These are phyloP conservation scores for Rhopalosiphum padi DNA, from an alignment of 1,140 invertebrate genomes.

Conservation along the genomic window DNA sequence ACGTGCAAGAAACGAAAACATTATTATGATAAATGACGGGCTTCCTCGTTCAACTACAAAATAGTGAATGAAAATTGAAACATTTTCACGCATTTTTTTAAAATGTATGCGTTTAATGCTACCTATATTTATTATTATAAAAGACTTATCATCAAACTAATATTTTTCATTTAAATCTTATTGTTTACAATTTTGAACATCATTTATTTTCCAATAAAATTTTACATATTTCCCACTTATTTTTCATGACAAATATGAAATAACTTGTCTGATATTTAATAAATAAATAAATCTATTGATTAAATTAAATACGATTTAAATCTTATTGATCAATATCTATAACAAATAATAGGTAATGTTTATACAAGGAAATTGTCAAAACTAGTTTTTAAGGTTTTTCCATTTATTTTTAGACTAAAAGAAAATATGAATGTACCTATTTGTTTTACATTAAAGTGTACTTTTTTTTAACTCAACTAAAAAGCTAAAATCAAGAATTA, in stretches of 20 bases:
- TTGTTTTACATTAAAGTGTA: not conserved
- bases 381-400: not conserved
- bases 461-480: not conserved
- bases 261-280: no score
- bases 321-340: no score
- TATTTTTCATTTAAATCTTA: not conserved
- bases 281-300: no score
- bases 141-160: not conserved
- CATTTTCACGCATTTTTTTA: not conserved
- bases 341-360: no score
- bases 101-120: not conserved
- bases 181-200: not conserved
- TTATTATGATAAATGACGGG: slow-evolving; percentile 19
- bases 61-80: slow-evolving; percentile 22
- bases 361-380: not conserved
- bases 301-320: no score
- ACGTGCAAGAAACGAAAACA: not conserved
- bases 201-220: not conserved
- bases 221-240: not conserved
- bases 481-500: not conserved
- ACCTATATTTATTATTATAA: not conserved
- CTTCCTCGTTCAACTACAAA: not conserved
- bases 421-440: not conserved
- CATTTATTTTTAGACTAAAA: not conserved
- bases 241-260: not conserved